phyloP scores from a whole-genome alignment of 2,113 vertebrate genomes.

The Megaceryle torquata region DNA sequence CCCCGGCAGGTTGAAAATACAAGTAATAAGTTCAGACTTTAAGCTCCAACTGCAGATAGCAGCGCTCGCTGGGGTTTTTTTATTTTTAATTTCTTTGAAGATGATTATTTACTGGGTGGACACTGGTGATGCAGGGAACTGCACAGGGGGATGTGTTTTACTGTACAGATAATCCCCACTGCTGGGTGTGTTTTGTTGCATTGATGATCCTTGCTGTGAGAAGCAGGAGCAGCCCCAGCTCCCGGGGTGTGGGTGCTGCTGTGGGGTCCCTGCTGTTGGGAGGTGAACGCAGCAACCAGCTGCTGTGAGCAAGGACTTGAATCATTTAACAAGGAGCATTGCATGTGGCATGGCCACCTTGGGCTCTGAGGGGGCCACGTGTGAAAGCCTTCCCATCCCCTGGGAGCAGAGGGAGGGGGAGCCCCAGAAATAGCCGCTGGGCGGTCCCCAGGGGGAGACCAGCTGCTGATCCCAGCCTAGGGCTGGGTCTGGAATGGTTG shows the following conservation, averaged over 20 bases:
- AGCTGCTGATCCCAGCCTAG: not conserved
- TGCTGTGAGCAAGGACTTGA: not conserved
- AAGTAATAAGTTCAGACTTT: conserved; percentile 40
- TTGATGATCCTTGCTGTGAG: not conserved
- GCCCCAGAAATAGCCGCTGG: not conserved
- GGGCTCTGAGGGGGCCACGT: not conserved
- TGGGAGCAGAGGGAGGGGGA: not conserved
- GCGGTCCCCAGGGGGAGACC: not conserved
- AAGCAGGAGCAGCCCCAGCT: not conserved
- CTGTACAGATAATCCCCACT: not conserved
- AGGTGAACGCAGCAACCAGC: rapidly evolving
- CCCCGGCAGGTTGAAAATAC: conserved; percentile 18
- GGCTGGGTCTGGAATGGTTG: not conserved
- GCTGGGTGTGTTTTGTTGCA: not conserved
- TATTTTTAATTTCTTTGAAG: not conserved
- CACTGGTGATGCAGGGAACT: not conserved
- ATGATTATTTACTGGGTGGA: not conserved
- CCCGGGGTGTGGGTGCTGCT: not conserved
- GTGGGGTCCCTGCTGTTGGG: not conserved
- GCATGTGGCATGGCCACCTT: not conserved
- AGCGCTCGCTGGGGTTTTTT: rapidly evolving
- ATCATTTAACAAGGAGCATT: not conserved
- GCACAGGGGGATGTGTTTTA: rapidly evolving
- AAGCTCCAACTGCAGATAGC: conserved; percentile 25
- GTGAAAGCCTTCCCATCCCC: not conserved